phyloP scores from a whole-genome alignment of 2,888 invertebrate genomes.

The Chydorus sphaericus region DNA sequence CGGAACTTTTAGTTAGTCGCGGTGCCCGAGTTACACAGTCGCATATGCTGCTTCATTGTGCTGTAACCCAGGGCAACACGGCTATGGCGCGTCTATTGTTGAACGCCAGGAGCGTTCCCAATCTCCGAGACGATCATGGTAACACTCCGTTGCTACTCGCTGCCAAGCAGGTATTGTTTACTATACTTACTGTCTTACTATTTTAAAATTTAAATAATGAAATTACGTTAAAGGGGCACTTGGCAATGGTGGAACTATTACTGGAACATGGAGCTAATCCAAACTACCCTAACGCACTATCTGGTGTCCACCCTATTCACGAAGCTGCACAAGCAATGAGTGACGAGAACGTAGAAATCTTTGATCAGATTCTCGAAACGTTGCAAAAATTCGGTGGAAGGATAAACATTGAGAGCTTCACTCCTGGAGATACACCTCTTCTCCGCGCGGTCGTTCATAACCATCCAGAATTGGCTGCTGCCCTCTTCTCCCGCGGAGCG shows the following conservation, averaged over 20 bases:
- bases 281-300: conserved; percentile 37
- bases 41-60: conserved; percentile 51
- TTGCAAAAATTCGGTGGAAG: conserved; percentile 34
- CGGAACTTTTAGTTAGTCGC: conserved; percentile 41
- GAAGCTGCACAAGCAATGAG: conserved; percentile 42
- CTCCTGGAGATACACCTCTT: conserved; percentile 36
- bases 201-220: conserved; percentile 3
- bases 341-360: conserved; percentile 30
- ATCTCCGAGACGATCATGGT: conserved; percentile 46
- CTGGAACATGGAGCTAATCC: conserved; percentile 36
- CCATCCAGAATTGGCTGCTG: conserved; percentile 36
- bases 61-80: conserved; percentile 44
- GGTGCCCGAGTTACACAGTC: conserved; percentile 56
- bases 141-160: conserved; percentile 53
- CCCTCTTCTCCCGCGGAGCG: conserved; percentile 44
- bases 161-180: conserved; percentile 23
- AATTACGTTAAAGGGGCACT: background rate
- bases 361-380: conserved; percentile 37
- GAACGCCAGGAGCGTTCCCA: conserved; percentile 41
- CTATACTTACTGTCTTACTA: conserved; percentile 5
- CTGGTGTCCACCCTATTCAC: conserved; percentile 43
- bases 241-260: conserved; percentile 12
- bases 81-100: conserved; percentile 42
- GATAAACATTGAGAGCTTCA: conserved; percentile 30
- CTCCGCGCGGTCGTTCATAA: conserved; percentile 37